A percentile compares a stretch with the other conserved stretches of the same genome.
These are phyloP conservation scores for Morpho helenor DNA, from an alignment of 2,888 invertebrate species.

Conservation along the genomic window DNA sequence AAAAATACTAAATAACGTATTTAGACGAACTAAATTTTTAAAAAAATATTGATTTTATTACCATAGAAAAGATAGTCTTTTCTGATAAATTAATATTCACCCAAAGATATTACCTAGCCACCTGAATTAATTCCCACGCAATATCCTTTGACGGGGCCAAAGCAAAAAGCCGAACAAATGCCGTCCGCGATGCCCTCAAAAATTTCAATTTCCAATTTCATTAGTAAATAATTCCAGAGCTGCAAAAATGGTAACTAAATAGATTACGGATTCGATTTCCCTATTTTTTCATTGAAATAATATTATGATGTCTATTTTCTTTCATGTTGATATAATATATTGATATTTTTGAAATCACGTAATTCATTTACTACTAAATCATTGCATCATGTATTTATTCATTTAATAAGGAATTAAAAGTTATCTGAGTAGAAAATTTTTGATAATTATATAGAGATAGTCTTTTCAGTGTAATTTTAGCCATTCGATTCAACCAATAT, in stretches of 20 bases:
- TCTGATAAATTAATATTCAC: conserved; percentile 60
- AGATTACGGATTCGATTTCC: conserved; percentile 20
- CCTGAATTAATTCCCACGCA: conserved; percentile 73
- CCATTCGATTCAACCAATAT: too few relatives aligned
- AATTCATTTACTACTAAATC: too few relatives aligned
- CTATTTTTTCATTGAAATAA: conserved; percentile 23
- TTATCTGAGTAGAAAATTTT: too few relatives aligned
- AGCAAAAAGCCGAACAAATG: conserved; percentile 68
- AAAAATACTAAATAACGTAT: background rate
- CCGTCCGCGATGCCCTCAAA: conserved; percentile 46
- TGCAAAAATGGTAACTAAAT: conserved; percentile 28
- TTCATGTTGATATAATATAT: background rate
- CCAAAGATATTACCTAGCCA: conserved; percentile 41
- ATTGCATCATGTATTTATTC: too few relatives aligned
- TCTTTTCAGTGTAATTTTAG: too few relatives aligned
- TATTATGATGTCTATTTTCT: conserved; percentile 2
- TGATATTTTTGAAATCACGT: too few relatives aligned
- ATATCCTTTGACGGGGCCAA: conserved; percentile 64
- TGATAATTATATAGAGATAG: too few relatives aligned
- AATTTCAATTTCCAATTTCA: conserved; percentile 74
- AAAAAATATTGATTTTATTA: conserved; percentile 5
- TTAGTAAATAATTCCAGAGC: conserved; percentile 40
- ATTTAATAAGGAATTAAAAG: too few relatives aligned
- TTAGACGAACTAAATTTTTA: background rate
- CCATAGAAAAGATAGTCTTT: conserved; percentile 24